phyloP scores from a whole-genome alignment of 2,888 invertebrate species.

The Yponomeuta cagnagella region DNA sequence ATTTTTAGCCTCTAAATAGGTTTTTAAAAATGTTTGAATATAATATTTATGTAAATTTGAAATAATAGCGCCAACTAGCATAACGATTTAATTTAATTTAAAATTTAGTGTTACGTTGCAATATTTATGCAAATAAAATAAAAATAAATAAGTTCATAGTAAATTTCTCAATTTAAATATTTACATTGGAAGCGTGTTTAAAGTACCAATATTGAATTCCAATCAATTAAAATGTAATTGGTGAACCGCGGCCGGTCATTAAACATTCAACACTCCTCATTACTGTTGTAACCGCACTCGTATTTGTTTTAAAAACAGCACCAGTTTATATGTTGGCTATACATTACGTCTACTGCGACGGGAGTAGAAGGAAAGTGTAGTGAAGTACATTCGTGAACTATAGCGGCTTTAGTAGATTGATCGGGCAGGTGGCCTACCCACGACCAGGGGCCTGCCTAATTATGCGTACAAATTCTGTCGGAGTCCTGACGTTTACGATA shows the following conservation, averaged over 20 bases:
- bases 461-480: no score
- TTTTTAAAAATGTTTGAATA: no score
- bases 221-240: constrained; percentile 15
- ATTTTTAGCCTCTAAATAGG: no score
- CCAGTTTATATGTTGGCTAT: neutral
- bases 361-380: neutral
- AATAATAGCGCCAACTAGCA: no score
- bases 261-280: constrained; percentile 10
- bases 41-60: no score
- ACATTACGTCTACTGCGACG: neutral
- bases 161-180: neutral
- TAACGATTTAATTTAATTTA: no score
- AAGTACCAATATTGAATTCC: neutral
- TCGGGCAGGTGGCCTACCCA: no score
- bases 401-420: no score
- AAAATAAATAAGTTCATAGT: neutral
- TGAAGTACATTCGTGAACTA: neutral
- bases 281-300: constrained; percentile 11
- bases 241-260: constrained; percentile 7
- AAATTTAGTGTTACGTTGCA: no score
- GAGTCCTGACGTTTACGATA: no score
- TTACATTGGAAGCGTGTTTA: neutral
- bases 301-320: constrained; percentile 12
- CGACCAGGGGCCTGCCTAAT: no score
- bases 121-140: no score